These are phyloP conservation scores for Sebastes nivosus DNA, from an alignment of 2,797 vertebrate genomes.

Conservation along the genomic window DNA sequence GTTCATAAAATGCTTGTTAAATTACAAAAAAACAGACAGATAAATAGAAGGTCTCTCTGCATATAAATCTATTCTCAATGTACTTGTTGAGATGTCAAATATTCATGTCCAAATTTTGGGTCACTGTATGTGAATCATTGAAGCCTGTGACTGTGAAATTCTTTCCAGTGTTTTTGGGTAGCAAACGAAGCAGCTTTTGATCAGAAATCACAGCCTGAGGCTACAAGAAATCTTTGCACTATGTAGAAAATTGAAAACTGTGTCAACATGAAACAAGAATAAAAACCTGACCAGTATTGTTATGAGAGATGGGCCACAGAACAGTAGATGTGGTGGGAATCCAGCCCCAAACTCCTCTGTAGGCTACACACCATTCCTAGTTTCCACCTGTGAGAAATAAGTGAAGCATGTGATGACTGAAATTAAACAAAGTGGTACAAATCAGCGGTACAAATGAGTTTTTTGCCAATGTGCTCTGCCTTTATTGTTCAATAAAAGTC, in stretches of 20 bases:
- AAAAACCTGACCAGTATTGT: neutral
- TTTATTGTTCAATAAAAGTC: neutral
- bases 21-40: neutral
- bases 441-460: constrained; percentile 1
- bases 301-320: neutral
- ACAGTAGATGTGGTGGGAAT: neutral
- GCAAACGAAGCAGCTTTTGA: neutral
- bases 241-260: neutral
- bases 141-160: neutral
- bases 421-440: constrained; percentile 9
- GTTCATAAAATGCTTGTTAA: neutral
- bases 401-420: neutral
- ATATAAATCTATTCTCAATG: neutral
- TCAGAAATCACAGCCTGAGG: constrained; percentile 23
- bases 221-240: constrained; percentile 22
- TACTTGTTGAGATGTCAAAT: neutral
- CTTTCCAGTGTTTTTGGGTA: neutral
- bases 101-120: neutral
- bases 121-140: neutral
- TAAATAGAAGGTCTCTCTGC: neutral
- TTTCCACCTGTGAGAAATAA: neutral
- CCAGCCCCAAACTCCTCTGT: neutral
- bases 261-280: neutral
- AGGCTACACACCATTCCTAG: neutral
- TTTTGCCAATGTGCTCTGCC: neutral